These are phyloP conservation scores for Dynastes tityus DNA, from an alignment of 2,888 invertebrate species.

Conservation along the genomic window DNA sequence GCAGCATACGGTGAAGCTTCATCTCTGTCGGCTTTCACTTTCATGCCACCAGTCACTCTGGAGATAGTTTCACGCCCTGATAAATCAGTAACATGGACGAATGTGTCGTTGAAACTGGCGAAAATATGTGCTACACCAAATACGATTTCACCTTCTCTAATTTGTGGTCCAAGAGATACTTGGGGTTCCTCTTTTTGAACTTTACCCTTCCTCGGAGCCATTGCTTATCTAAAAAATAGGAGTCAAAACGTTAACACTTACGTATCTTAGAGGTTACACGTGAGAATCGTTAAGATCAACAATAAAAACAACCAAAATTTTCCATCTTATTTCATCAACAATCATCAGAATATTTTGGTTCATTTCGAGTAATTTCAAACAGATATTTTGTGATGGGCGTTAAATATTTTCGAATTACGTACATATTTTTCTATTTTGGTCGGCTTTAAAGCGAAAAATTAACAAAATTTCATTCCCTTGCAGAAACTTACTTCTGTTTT, in stretches of 20 bases:
- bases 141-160: conserved; percentile 96
- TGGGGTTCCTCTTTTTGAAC: conserved; percentile 97
- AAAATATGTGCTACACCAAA: conserved; percentile 99
- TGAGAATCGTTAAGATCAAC: conserved; percentile 19
- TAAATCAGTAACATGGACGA: conserved; percentile 99
- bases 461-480: neutral
- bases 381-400: neutral
- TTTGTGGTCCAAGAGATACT: conserved; percentile 95
- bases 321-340: conserved; percentile 11
- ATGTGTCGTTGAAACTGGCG: conserved; percentile 99
- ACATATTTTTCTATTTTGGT: conserved; percentile 33
- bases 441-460: neutral
- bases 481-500: conserved; percentile 47
- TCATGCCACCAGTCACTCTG: conserved; percentile 98
- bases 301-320: conserved; percentile 41
- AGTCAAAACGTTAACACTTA: neutral
- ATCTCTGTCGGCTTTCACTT: conserved; percentile 99
- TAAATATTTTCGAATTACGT: conserved; percentile 11
- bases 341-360: conserved; percentile 34
- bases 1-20: conserved; percentile 99
- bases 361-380: neutral
- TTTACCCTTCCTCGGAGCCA: conserved; percentile 99
- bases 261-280: neutral
- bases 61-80: conserved; percentile 97
- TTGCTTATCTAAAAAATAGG: conserved; percentile 70